These are phyloP conservation scores for Chloropsis cyanopogon DNA, from an alignment of 2,113 vertebrate genomes.

Conservation along the genomic window DNA sequence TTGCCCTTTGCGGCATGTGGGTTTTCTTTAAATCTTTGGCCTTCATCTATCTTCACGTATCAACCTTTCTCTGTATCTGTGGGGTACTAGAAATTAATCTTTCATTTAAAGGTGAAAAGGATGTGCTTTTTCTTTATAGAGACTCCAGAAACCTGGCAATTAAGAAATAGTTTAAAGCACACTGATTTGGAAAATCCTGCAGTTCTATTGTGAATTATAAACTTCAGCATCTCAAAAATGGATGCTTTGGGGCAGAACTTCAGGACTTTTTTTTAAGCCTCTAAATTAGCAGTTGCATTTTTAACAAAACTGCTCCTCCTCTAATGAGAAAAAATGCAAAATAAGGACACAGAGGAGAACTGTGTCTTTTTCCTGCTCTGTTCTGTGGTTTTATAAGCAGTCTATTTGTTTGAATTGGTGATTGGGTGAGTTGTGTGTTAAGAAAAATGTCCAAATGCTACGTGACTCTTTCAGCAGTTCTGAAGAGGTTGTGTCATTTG, in stretches of 20 bases:
- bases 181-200: background rate
- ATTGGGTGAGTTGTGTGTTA: background rate
- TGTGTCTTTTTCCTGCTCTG: background rate
- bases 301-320: background rate
- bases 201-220: background rate
- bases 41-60: background rate
- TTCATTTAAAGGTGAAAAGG: background rate
- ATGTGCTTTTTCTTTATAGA: background rate
- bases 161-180: background rate
- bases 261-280: background rate
- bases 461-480: background rate
- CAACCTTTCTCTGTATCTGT: background rate
- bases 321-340: background rate
- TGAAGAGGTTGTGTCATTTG: background rate
- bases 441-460: background rate
- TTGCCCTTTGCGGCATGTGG: background rate
- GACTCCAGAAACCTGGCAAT: background rate
- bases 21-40: background rate
- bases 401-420: background rate
- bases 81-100: background rate
- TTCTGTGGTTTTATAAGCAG: background rate
- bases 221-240: background rate
- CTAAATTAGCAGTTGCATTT: background rate
- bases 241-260: background rate
- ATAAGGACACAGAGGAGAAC: background rate